A percentile compares a stretch with the other conserved stretches of the same genome.
phyloP scores from a whole-genome alignment of 2,113 vertebrate species.

The human (Homo sapiens) region DNA sequence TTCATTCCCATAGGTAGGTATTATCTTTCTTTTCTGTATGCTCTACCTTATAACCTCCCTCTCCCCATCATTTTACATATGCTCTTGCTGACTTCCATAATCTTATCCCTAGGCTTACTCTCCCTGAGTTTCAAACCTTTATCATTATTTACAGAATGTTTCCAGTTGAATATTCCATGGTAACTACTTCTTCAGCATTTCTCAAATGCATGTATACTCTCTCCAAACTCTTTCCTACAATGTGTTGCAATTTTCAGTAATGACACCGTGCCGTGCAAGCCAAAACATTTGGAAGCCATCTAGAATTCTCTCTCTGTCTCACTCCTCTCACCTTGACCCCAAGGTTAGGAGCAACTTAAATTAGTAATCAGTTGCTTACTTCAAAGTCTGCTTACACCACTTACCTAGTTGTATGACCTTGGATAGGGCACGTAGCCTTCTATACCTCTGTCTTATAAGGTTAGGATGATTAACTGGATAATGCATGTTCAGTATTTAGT shows the following conservation, averaged over 20 bases:
- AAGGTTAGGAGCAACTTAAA: neutral
- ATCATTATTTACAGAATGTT: neutral
- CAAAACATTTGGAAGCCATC: neutral
- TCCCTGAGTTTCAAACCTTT: neutral
- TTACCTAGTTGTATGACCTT: neutral
- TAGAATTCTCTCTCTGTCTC: neutral
- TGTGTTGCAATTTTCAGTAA: neutral
- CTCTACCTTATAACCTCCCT: neutral
- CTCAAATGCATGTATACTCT: neutral
- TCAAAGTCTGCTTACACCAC: neutral
- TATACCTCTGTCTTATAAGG: neutral
- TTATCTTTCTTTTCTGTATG: neutral
- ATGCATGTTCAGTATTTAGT: conserved; percentile 10
- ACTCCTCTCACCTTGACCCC: neutral
- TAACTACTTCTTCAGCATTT: neutral
- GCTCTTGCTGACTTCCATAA: neutral
- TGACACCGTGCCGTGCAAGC: neutral
- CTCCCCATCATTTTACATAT: neutral
- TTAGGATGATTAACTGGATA: conserved; percentile 45
- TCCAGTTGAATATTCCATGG: neutral
- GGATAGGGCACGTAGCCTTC: neutral
- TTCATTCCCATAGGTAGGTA: neutral
- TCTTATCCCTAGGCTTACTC: neutral
- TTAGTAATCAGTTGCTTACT: neutral
- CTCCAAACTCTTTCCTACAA: neutral